Base-by-base conservation (phyloP, 2,888 invertebrate species). In the Tipula helvola region DNA sequence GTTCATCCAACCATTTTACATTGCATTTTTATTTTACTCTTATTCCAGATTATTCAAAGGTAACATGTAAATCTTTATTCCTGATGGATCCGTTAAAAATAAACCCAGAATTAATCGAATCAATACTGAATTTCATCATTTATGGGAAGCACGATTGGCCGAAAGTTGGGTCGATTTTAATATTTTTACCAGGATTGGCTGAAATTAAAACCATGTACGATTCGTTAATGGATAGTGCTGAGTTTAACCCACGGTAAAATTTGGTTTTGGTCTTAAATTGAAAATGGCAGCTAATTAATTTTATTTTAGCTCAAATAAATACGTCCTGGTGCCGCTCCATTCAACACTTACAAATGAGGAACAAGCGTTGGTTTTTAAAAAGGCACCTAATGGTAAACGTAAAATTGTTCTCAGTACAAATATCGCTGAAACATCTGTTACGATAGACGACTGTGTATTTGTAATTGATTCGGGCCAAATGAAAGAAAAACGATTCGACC, bases 391-490 rank as follows among this genome's bases (percentile, higher is more conserved):
- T 0, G 96, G 96, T 0, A 93, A 94, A 28, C 93, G 98, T 47
- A 98, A 98, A 93, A 97, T 98, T 87, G 96, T 97, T 0, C 92
- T 98, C 0, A 94, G 95, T 2, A 99, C 98, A 0, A 98, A 99
- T 90, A 96, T 99, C 88, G 98, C 98, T 0, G 98, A 99, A 92
- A 98, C 98, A 0, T 98, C 98, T 0, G 95, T 99, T 7, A 99
- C 99, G 5, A 98, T 99, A 88, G 97, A 98, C 89, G 98, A 99
- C 92, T 98, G 98, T 89, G 97, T 98, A 0, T 98, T 96, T 90
- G 98, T 99, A 0, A 93, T 99, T 83, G 98, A 99, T 90, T 95
- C 95, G 87, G 98, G 98, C 0, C 94, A 96, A 91, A 98, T 98
- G 95, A 98, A 97, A 91, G 97, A 98, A 91, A 97, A 96, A 90